Conservation (phyloP, 2,888 invertebrate species). For the Drosophila incognita region DNA sequence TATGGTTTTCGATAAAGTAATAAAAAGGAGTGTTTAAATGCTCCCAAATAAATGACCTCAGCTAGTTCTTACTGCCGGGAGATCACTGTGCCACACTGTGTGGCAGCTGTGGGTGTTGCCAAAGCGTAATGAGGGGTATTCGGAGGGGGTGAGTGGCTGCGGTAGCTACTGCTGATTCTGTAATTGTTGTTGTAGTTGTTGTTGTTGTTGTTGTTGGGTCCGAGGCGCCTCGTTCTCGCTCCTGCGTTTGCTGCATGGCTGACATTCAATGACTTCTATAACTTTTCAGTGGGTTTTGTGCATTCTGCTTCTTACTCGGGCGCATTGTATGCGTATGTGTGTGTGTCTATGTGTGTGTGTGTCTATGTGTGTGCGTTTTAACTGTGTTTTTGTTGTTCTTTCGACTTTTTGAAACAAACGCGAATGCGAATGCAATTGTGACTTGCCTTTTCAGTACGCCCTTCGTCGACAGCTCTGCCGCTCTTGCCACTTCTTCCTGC, state of each 20-base stretch:
- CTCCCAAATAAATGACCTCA: not conserved
- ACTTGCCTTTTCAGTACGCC: slow-evolving; percentile 35
- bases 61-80: not conserved
- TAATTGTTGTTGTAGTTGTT: not conserved
- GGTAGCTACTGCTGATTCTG: slow-evolving; percentile 11
- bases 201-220: slow-evolving; percentile 14
- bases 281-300: slow-evolving; percentile 72
- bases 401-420: slow-evolving; percentile 70
- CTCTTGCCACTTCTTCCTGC: not conserved
- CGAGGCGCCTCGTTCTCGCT: slow-evolving; percentile 24
- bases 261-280: slow-evolving; percentile 79
- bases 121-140: not conserved
- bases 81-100: slow-evolving; percentile 6
- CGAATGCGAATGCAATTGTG: slow-evolving; percentile 66
- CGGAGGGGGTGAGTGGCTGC: not conserved
- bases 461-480: not conserved
- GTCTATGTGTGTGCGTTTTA: slow-evolving; percentile 10
- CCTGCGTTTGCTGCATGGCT: slow-evolving; percentile 69
- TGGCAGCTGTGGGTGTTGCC: slow-evolving; percentile 15
- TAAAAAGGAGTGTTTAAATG: not conserved
- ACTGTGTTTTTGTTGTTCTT: slow-evolving; percentile 64
- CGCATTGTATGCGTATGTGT: slow-evolving; percentile 24
- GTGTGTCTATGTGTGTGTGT: slow-evolving; percentile 20
- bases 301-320: slow-evolving; percentile 48
- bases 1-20: not conserved